phyloP scores from a whole-genome alignment of 2,113 vertebrate genomes.

The Tricholaema leucomelas region DNA sequence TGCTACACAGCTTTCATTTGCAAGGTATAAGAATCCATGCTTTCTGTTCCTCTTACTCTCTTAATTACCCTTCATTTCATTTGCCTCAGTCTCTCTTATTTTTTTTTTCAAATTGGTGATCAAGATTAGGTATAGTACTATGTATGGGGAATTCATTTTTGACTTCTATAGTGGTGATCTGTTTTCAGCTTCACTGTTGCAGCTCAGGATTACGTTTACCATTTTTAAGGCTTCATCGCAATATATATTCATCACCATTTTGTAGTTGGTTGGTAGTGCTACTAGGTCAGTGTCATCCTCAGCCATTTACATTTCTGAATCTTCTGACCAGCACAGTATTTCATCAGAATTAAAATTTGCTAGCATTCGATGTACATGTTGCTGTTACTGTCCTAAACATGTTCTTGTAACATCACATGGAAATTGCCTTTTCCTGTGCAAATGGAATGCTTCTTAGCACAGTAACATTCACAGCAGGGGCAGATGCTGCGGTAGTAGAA shows the following conservation, averaged over 20 bases:
- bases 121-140: background rate
- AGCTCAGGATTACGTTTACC: background rate
- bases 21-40: fast-evolving
- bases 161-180: background rate
- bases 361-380: background rate
- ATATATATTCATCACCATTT: background rate
- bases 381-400: background rate
- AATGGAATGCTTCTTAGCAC: background rate
- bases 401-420: background rate
- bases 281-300: background rate
- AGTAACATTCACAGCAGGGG: background rate
- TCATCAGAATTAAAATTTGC: background rate
- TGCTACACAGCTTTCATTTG: background rate
- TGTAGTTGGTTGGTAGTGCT: background rate
- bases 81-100: background rate
- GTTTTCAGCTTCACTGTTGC: background rate
- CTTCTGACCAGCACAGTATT: background rate
- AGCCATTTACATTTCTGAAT: background rate
- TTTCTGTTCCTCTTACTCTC: background rate
- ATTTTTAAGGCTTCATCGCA: background rate
- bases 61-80: background rate
- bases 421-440: background rate
- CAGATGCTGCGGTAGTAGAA: background rate
- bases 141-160: background rate
- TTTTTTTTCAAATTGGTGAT: background rate